These are phyloP conservation scores for Redunca redunca DNA, from an alignment of 2,113 vertebrate species.

Conservation along the genomic window DNA sequence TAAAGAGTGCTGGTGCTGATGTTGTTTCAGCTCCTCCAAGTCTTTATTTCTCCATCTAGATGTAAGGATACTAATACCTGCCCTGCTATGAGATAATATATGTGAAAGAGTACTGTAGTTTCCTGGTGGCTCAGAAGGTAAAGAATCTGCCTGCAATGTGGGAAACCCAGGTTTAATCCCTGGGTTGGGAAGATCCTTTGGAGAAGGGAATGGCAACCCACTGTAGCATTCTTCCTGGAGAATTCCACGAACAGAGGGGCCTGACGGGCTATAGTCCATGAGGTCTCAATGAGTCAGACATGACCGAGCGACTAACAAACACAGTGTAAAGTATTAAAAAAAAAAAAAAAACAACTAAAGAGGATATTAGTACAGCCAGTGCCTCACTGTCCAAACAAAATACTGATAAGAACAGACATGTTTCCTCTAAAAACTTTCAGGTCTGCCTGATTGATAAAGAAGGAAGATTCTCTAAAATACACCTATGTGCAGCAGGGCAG, in stretches of 20 bases:
- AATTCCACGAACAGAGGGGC: not conserved
- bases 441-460: not conserved
- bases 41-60: not conserved
- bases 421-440: not conserved
- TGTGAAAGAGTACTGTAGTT: not conserved
- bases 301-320: not conserved
- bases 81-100: not conserved
- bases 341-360: not conserved
- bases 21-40: not conserved
- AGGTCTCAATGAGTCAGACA: not conserved
- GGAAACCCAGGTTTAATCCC: not conserved
- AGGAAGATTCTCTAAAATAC: not conserved
- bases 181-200: not conserved
- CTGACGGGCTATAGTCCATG: not conserved
- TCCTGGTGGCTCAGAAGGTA: not conserved
- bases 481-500: not conserved
- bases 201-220: not conserved
- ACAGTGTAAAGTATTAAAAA: not conserved
- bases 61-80: not conserved
- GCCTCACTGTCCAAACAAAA: not conserved
- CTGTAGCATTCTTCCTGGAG: not conserved
- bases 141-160: not conserved
- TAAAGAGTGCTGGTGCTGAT: not conserved
- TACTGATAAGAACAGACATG: not conserved
- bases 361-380: not conserved